Conservation (phyloP, 2,888 invertebrate genomes). For the Tridacna crocea region DNA sequence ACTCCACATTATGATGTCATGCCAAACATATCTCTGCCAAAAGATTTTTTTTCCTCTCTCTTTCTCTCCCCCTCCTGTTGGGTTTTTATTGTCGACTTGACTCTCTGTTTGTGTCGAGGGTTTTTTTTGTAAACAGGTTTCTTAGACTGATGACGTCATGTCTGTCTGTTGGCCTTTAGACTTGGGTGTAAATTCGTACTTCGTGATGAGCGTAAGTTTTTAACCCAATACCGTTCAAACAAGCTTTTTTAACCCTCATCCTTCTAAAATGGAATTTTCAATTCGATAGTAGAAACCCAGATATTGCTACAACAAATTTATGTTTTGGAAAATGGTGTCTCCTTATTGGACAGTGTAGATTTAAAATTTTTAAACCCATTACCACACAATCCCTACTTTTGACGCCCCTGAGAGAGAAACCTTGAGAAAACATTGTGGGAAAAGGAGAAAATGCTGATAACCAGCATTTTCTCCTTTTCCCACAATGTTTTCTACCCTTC, state of each 20-base stretch:
- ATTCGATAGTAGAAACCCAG: too few relatives aligned
- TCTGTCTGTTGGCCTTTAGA: conserved; percentile 7
- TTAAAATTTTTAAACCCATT: too few relatives aligned
- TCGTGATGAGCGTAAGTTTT: too few relatives aligned
- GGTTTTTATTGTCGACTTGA: neutral
- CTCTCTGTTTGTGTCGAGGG: neutral
- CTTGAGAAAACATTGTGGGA: neutral
- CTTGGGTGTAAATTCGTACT: neutral
- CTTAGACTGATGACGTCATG: conserved; percentile 1
- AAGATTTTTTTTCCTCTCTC: neutral
- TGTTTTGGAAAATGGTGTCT: too few relatives aligned
- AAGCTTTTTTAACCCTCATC: too few relatives aligned
- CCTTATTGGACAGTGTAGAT: too few relatives aligned
- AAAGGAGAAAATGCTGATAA: neutral
- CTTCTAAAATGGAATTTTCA: too few relatives aligned
- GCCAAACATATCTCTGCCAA: neutral
- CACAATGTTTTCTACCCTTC: neutral
- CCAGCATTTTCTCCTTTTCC: neutral
- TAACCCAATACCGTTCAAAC: too few relatives aligned
- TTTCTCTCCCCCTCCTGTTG: neutral
- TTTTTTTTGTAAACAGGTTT: conserved; percentile 6
- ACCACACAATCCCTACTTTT: too few relatives aligned
- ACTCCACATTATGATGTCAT: neutral
- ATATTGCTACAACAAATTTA: too few relatives aligned
- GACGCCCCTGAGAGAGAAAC: too few relatives aligned